Evolutionary conservation across 2,888 invertebrate genomes (phyloP).

Genomic region (Xylocampa areola): DNA sequence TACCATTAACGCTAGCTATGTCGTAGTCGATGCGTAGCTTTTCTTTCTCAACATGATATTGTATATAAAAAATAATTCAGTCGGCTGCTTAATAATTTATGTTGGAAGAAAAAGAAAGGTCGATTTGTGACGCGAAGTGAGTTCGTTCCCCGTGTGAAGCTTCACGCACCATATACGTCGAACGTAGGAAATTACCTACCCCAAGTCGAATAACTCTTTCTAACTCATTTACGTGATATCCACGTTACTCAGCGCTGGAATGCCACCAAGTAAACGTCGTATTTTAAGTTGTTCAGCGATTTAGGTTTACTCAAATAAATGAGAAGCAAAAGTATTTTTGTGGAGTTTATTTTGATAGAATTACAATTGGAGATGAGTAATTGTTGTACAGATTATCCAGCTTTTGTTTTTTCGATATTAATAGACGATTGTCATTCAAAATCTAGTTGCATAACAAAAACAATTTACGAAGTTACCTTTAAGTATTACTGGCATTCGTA

Average conservation of each 20-base stretch:
- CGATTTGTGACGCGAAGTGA: slow-evolving; percentile 54
- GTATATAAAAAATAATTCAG: slow-evolving; percentile 30
- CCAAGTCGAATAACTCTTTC: slow-evolving; percentile 70
- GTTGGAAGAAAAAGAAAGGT: slow-evolving; percentile 52
- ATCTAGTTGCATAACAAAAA: no score
- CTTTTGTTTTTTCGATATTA: slow-evolving; percentile 10
- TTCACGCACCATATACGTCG: slow-evolving; percentile 67
- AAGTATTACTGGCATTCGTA: no score
- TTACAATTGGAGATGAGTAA: background rate
- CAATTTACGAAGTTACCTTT: no score
- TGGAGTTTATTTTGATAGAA: background rate
- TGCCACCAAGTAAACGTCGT: slow-evolving; percentile 65
- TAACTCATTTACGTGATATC: slow-evolving; percentile 72
- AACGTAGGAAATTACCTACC: slow-evolving; percentile 65
- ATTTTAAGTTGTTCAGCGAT: slow-evolving; percentile 43
- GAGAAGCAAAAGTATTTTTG: background rate
- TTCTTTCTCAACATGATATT: no score
- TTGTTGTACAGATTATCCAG: background rate
- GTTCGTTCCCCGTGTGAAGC: slow-evolving; percentile 54
- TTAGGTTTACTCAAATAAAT: slow-evolving; percentile 37
- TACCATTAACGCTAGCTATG: no score
- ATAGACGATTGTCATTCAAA: no score
- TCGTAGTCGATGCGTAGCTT: slow-evolving; percentile 31
- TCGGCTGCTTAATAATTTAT: slow-evolving; percentile 36
- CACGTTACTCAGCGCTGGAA: slow-evolving; percentile 63